Percentiles rank a stretch among this genome's conserved stretches.
Conservation (phyloP, 2,888 invertebrate genomes). For the Leptura quadrifasciata region DNA sequence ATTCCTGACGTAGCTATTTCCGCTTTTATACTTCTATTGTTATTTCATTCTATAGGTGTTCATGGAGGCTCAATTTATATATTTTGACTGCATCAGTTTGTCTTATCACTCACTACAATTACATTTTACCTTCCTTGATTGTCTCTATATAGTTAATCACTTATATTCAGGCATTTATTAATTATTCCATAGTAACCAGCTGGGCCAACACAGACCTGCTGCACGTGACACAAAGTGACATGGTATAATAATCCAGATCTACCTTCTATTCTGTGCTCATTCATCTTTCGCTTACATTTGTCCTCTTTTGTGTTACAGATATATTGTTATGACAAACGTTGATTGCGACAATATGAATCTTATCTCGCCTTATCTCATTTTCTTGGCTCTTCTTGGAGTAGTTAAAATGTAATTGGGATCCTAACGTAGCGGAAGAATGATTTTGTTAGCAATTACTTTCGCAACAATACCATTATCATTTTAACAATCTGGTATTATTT, state of each 20-base stretch:
- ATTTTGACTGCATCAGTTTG: constrained; percentile 7
- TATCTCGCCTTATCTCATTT: constrained; percentile 42
- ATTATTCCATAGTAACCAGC: constrained; percentile 30
- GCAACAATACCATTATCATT: constrained; percentile 32
- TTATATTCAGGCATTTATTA: constrained; percentile 30
- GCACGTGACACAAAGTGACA: constrained; percentile 42
- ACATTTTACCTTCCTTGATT: constrained; percentile 25
- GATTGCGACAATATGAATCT: constrained; percentile 43
- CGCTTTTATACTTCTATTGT: background rate
- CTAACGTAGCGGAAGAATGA: constrained; percentile 32
- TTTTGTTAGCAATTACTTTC: constrained; percentile 32
- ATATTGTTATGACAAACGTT: constrained; percentile 48
- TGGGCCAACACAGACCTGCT: constrained; percentile 35
- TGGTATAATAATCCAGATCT: constrained; percentile 37
- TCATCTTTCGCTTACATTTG: constrained; percentile 42
- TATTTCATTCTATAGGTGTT: background rate
- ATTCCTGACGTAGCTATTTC: background rate
- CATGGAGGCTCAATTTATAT: background rate
- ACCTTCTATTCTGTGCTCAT: constrained; percentile 42
- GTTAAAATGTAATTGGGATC: constrained; percentile 38
- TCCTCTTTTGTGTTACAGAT: constrained; percentile 43
- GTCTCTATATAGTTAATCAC: constrained; percentile 32
- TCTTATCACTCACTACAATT: constrained; percentile 14
- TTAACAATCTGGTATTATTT: constrained; percentile 29
- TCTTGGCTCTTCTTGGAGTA: constrained; percentile 36